Conservation (phyloP, 2,888 invertebrate genomes). For the Cremastinae sp. region DNA sequence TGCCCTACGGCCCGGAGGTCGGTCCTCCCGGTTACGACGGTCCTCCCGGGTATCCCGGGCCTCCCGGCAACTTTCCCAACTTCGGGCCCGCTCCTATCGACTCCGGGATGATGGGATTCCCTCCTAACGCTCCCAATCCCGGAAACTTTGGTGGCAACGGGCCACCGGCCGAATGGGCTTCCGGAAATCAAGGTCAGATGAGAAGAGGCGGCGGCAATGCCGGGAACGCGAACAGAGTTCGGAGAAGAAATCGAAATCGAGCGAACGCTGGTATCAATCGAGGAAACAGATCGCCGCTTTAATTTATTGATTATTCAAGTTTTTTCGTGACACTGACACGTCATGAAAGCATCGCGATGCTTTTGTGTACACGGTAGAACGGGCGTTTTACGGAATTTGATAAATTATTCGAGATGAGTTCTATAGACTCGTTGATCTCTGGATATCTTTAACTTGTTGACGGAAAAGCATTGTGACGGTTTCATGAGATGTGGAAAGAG, state of each 20-base stretch:
- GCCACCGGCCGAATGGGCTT: slow-evolving; percentile 71
- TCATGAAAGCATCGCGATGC: too few relatives aligned
- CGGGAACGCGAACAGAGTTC: slow-evolving; percentile 59
- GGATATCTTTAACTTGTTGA: too few relatives aligned
- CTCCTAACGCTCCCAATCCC: slow-evolving; percentile 67
- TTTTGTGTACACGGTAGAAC: too few relatives aligned
- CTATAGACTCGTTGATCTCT: too few relatives aligned
- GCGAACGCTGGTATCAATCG: slow-evolving; percentile 70
- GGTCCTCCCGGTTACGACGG: slow-evolving; percentile 69
- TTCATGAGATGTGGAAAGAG: too few relatives aligned
- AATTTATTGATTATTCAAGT: slow-evolving; percentile 29
- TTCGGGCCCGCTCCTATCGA: slow-evolving; percentile 65
- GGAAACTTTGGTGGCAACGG: slow-evolving; percentile 70
- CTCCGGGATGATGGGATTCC: slow-evolving; percentile 65
- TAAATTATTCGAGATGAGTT: too few relatives aligned
- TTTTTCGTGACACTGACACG: neutral
- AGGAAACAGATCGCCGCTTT: slow-evolving; percentile 69
- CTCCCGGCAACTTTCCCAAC: slow-evolving; percentile 59
- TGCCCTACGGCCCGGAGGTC: slow-evolving; percentile 71
- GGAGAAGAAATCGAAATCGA: slow-evolving; percentile 74
- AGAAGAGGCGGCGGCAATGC: slow-evolving; percentile 65
- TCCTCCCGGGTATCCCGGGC: slow-evolving; percentile 62
- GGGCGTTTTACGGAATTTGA: neutral
- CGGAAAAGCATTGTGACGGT: too few relatives aligned
- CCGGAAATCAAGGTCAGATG: slow-evolving; percentile 64